phyloP scores from a whole-genome alignment of 2,888 invertebrate species.

The Xanthia icteritia region DNA sequence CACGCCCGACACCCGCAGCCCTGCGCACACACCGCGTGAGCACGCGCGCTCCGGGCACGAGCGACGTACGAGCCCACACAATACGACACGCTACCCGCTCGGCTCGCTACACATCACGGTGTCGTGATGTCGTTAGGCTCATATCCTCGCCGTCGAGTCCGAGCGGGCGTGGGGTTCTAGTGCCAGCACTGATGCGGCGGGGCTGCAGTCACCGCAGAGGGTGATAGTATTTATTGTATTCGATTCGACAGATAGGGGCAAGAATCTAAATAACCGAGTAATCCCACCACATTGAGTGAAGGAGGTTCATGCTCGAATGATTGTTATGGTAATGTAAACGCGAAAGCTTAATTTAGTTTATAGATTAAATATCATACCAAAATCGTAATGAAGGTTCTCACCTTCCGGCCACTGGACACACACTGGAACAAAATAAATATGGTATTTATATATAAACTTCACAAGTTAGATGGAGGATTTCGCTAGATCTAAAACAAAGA shows the following conservation, averaged over 20 bases:
- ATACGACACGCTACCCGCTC: neutral
- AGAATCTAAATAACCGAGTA: conserved; percentile 83
- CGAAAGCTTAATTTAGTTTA: conserved; percentile 81
- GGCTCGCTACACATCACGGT: neutral
- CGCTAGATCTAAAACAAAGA: conserved; percentile 80
- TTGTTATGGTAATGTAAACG: conserved; percentile 87
- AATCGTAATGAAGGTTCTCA: conserved; percentile 85
- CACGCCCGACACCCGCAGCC: conserved; percentile 94
- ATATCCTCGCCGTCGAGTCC: neutral
- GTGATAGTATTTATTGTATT: conserved; percentile 32
- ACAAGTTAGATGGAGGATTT: conserved; percentile 21
- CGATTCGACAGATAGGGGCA: conserved; percentile 42
- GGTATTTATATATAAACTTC: conserved; percentile 44
- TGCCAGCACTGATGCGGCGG: conserved; percentile 8
- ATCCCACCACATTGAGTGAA: conserved; percentile 85
- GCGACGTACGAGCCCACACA: neutral
- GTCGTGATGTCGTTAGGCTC: neutral
- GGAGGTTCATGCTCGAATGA: conserved; percentile 87
- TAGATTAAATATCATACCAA: conserved; percentile 73
- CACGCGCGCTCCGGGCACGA: neutral
- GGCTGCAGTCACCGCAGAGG: conserved; percentile 30
- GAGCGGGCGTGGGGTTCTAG: conserved; percentile 11
- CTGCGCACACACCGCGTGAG: conserved; percentile 89
- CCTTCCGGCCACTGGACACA: conserved; percentile 98
- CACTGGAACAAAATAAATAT: conserved; percentile 92